Evolutionary conservation across 2,797 vertebrate species (phyloP).

Genomic region (Siniperca undulata): DNA sequence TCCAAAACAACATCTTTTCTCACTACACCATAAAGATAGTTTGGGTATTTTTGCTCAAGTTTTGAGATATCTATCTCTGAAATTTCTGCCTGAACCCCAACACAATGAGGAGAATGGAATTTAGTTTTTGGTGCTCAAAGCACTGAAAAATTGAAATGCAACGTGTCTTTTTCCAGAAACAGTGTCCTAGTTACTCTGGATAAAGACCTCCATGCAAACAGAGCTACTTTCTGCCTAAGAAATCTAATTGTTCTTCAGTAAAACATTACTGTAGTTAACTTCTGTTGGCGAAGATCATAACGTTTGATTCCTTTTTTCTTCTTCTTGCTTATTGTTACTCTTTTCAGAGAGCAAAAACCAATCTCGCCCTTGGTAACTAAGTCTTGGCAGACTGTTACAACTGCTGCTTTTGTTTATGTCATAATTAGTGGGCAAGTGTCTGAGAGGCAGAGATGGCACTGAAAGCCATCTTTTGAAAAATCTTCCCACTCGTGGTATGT

Average conservation of each 20-base stretch:
- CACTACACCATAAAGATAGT: neutral
- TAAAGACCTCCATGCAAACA: neutral
- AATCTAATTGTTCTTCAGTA: neutral
- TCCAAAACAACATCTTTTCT: slow-evolving; percentile 7
- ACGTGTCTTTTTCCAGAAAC: neutral
- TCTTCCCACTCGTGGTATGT: slow-evolving; percentile 39
- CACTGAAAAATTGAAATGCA: neutral
- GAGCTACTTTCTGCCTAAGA: neutral
- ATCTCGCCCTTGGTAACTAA: neutral
- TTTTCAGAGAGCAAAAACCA: slow-evolving; percentile 1
- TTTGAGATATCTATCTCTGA: neutral
- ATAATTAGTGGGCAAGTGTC: slow-evolving; percentile 43
- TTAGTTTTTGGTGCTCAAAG: neutral
- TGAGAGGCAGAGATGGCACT: slow-evolving; percentile 39
- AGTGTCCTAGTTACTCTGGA: neutral
- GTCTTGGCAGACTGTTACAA: slow-evolving; percentile 24
- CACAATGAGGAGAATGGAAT: neutral
- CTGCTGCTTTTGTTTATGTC: slow-evolving; percentile 42
- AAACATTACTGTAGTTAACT: neutral
- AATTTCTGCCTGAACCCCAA: neutral
- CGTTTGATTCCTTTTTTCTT: neutral
- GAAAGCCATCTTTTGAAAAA: slow-evolving; percentile 45
- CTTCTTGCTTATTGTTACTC: neutral
- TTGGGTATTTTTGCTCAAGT: neutral
- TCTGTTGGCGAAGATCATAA: neutral